Percentiles rank a stretch among this genome's conserved stretches.
These are phyloP conservation scores for Cyanoramphus novaezelandiae DNA, from an alignment of 2,113 vertebrate species.

Conservation along the genomic window DNA sequence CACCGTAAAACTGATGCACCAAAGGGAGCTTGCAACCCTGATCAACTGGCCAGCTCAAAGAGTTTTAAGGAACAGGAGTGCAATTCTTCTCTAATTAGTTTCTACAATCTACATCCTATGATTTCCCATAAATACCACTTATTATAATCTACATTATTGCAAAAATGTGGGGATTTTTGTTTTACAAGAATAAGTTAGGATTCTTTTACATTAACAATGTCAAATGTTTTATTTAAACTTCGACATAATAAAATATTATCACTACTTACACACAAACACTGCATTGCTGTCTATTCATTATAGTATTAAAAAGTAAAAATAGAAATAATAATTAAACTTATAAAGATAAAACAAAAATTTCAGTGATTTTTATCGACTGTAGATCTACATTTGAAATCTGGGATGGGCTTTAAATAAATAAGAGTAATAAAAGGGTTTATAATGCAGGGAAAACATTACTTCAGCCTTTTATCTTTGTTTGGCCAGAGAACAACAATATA, in stretches of 20 bases:
- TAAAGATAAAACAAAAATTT: not conserved
- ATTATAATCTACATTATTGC: not conserved
- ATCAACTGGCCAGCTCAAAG: not conserved
- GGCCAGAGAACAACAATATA: conserved; percentile 17
- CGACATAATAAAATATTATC: not conserved
- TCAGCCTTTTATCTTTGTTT: conserved; percentile 11
- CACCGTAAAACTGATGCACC: not conserved
- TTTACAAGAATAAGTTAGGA: not conserved
- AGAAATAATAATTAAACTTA: not conserved
- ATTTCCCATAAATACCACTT: not conserved
- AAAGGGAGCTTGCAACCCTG: not conserved
- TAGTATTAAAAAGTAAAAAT: not conserved
- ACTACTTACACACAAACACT: not conserved
- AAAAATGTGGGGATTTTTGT: not conserved
- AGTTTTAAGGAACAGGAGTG: not conserved
- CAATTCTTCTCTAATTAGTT: not conserved
- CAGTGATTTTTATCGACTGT: not conserved
- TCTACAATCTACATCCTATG: not conserved
- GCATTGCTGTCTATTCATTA: not conserved
- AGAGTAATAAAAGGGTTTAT: conserved; percentile 36
- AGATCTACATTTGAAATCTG: not conserved
- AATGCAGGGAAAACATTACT: conserved; percentile 47
- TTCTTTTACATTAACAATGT: not conserved
- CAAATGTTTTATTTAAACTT: not conserved
- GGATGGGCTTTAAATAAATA: not conserved